Evolutionary conservation across 2,797 vertebrate species (phyloP), one percentile per base, ranked within the genome.

Genomic region (Cetoscarus ocellatus): DNA sequence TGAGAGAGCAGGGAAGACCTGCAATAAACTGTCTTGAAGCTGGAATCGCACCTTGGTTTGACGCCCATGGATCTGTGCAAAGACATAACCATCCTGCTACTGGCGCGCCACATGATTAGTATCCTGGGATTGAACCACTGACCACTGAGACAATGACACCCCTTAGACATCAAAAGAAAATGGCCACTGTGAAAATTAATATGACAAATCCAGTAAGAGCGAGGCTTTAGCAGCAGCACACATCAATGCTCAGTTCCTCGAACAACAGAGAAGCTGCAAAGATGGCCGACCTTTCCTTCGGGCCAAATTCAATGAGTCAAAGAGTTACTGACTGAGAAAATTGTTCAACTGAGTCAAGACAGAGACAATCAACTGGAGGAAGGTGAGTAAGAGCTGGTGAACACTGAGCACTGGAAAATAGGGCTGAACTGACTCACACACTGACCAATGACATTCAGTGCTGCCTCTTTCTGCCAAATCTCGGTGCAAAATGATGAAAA

Each of bases 401-500:
- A 14, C 18, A 39, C 38, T 1, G 3, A 38, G 19, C 34, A 15
- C 59, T 10, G 42, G 47, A 60, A 57, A 63, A 63, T 13, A 49
- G 47, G 67, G 51, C n/a, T 50, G 8, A 61, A 70, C 56, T 18
- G 45, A 6, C 70, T 53, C 62, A 47, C 45, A 19, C 54, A 3
- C 45, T 44, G 67, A 70, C 47, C 63, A 43, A 11, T 27, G 48
- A 42, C 36, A 65, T 36, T 75, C 59, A 60, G 36, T 4, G 39
- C 47, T 45, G 43, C 45, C 39, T 66, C 55, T 50, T 9, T 65
- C 57, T 19, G 51, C 18, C 18, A 50, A 67, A 60, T 40, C 39
- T 12, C 36, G 15, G 27, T 58, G 70, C 47, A 51, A 63, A 59
- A 69, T 36, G 3, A 18, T 68, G 45, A 66, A 63, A 70, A 81